Evolutionary conservation across 2,888 invertebrate genomes (phyloP), one percentile per base, ranked within the genome.

Genomic region (Heteromyza rotundicornis): DNA sequence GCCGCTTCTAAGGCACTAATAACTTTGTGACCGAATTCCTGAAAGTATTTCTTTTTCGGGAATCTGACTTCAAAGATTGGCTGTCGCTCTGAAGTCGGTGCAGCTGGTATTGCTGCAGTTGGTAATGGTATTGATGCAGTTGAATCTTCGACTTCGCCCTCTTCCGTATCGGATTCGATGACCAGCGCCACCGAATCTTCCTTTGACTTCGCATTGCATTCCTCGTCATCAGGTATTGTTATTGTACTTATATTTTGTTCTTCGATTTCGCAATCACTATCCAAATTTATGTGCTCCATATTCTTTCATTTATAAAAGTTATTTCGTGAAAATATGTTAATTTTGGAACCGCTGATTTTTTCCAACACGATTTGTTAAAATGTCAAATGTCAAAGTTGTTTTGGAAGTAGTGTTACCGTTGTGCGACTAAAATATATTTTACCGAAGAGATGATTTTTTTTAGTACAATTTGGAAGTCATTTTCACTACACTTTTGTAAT

Each of bases 141-240:
- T n/a, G n/a, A n/a, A 12, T 62, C 65, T 1, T 60, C 57, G 2
- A 69, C 60, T 64, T 69, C 67, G 47, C 64, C 67, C 2, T 68
- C 68, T 55, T 67, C 69, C 17, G 68, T 36, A 7, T 65, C 66
- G 3, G 52, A 35, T 2, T 60, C 50, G 3, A 27, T 5, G 7
- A 27, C 7, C 27, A 27, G 7, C 14, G 54, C 1, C 14, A 17
- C 10, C n/a, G 53, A 10, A 10, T 47, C 19, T 1, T 54, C n/a
- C 23, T 24, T 8, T 1, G 49, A 16, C 2, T 52, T 54, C 2
- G 16, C 8, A 2, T 32, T 14, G 0, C n/a, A n/a, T 27, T 17
- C 19, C 19, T 7, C 52, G 22, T 54, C 27, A 12, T 24, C 57
- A n/a, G 62, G 44, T 12, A 66, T 32, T 3, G 35, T 60, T 47